These are phyloP conservation scores for Agelastica alni DNA, from an alignment of 2,888 invertebrate species.

Conservation along the genomic window DNA sequence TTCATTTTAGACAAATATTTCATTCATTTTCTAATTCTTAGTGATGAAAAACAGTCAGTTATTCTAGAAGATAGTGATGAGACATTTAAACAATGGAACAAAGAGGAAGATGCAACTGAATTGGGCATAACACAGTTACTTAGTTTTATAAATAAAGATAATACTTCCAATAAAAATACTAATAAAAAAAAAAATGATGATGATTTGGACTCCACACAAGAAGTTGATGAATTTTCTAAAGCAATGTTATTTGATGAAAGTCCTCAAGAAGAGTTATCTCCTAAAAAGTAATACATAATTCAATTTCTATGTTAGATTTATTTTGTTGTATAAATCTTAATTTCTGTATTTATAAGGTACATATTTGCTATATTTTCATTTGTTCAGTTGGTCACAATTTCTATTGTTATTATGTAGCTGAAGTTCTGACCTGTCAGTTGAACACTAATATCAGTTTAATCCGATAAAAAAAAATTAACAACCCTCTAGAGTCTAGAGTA, in stretches of 20 bases:
- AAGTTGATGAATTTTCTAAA: conserved; percentile 35
- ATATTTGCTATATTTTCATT: no score
- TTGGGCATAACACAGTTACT: conserved; percentile 37
- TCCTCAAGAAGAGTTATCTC: not conserved
- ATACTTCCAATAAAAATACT: conserved; percentile 9
- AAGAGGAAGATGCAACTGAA: conserved; percentile 15
- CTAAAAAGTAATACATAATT: conserved; percentile 23
- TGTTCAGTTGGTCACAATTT: no score
- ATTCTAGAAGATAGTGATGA: conserved; percentile 26
- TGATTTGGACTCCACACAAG: conserved; percentile 21
- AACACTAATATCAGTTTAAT: no score
- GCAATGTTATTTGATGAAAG: conserved; percentile 24
- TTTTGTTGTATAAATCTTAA: no score
- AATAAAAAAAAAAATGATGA: conserved; percentile 5
- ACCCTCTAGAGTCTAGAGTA: no score
- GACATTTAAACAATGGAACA: conserved; percentile 10
- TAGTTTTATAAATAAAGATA: conserved; percentile 32
- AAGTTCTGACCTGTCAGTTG: no score
- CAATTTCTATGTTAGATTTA: no score
- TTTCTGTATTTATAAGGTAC: no score
- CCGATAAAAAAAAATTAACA: no score
- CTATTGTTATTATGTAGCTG: no score
- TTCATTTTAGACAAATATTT: no score
- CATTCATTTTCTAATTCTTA: no score
- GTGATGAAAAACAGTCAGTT: not conserved